Base-by-base conservation (phyloP, 1,140 invertebrate species). In the Monomorium pharaonis region DNA sequence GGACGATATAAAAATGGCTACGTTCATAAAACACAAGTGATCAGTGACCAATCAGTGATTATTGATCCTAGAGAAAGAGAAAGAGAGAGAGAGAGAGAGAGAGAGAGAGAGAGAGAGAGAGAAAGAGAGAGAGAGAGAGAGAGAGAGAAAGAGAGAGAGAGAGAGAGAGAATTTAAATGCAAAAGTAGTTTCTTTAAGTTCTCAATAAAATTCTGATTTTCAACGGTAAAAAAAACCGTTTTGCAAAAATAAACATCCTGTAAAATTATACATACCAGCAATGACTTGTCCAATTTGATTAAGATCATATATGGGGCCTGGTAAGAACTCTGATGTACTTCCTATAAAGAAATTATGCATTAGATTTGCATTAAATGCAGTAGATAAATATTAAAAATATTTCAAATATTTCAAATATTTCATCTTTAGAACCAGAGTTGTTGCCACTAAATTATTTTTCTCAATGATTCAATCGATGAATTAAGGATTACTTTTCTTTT, bases 201-300 rank as follows among this genome's bases (percentile, higher is more conserved):
- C 37, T 58, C 10, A 16, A 14, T 47, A 16, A 33, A 27, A 54
- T 37, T 37, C 7, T 37, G 37, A 37, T 37, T 37, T 37, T 37
- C 3, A 3, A 37, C 4, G 3, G 3, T 1, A 37, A 37, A 37
- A 37, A 37, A 37, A 37, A 37, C 4, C 7, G 1, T 7, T 0
- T 3, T 37, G 7, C 1, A 37, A 37, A 37, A 37, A 7, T 37
- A 37, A 37, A 37, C 37, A 37, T 3, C 37, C 37, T 37, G 0
- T 54, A 54, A 60, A 14, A n/a, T 27, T 12, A 63, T 86, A 96
- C 91, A 96, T 96, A 96, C 98, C 98, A 93, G 97, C 97, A 93
- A 98, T 96, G 72, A 99, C 97, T 94, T 98, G 97, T 86, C 98
- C 98, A 88, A 96, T 96, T 95, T 99, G 98, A 92, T 97, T 97